Base-by-base conservation (phyloP, 2,797 vertebrate species). In the Delichon dasypus region DNA sequence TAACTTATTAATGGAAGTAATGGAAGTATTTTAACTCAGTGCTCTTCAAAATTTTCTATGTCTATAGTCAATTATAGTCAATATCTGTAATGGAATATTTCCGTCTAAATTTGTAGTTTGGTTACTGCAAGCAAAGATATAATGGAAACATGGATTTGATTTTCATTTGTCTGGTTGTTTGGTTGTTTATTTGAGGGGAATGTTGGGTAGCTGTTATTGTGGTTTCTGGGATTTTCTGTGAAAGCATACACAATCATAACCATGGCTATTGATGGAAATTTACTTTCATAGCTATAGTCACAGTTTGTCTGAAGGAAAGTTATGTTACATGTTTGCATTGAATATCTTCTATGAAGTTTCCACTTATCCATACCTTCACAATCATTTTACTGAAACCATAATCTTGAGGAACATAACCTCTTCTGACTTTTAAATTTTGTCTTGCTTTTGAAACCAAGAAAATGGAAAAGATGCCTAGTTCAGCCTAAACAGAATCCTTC, bases 171-270 rank as follows among this genome's bases (percentile, higher is more conserved):
- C 16, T 32, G 8, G 7, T 55, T 26, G 1, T 2, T 86, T 16
- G 5, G 3, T 26, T 30, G 12, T 3, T 29, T 16, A 36, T 27
- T 11, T 4, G 6, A 30, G 7, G 2, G 15, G 1, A 44, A 50
- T 27, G 2, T 10, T 30, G 5, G 8, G 5, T 44, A 48, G 21
- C 38, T 90, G 27, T 38, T 38, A 38, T 30, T 32, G n/a, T 51
- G 13, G 4, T 42, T 88, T 85, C 68, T 79, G 17, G 14, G 10
- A 10, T 13, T 58, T 68, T 72, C 20, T 74, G 22, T 44, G 30
- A 71, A 90, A 81, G 25, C 5, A 34, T 27, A 30, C 4, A 50
- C 7, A 73, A 8, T 45, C 5, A 38, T 40, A 79, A 44, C 11
- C 50, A 45, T 18, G 9, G 16, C 5, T 84, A 29, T 7, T 48